These are phyloP conservation scores for Phymastichus coffea DNA, from an alignment of 1,140 invertebrate species.

Conservation along the genomic window DNA sequence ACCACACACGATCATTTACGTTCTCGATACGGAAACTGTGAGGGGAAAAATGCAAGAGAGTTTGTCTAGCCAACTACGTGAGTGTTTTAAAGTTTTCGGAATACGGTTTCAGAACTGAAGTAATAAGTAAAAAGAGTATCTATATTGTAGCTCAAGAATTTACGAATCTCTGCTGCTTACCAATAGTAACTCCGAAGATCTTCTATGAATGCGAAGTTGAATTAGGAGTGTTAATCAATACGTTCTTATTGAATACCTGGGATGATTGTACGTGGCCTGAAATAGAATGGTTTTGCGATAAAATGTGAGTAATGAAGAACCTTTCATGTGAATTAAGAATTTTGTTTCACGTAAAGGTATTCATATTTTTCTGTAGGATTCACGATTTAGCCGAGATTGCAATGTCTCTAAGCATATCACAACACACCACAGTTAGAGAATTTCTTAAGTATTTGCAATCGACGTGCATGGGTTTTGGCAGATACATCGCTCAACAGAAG, in stretches of 20 bases:
- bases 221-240: conserved; percentile 55
- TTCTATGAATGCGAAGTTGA: conserved; percentile 56
- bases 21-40: conserved; percentile 53
- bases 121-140: neutral
- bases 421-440: conserved; percentile 44
- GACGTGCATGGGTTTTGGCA: conserved; percentile 46
- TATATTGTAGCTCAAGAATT: conserved; percentile 54
- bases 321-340: conserved; percentile 40
- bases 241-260: conserved; percentile 57
- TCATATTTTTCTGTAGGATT: conserved; percentile 39
- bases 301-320: conserved; percentile 59
- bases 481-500: conserved; percentile 40
- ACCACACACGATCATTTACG: conserved; percentile 57
- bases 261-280: conserved; percentile 56
- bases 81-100: conserved; percentile 39
- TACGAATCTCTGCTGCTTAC: conserved; percentile 49
- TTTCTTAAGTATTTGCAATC: conserved; percentile 46
- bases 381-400: conserved; percentile 47
- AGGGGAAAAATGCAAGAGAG: conserved; percentile 44
- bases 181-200: conserved; percentile 57
- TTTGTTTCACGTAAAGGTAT: too few species aligned
- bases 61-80: conserved; percentile 51
- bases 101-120: too few species aligned
- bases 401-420: conserved; percentile 39
- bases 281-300: conserved; percentile 59